A percentile compares a stretch with the other conserved stretches of the same genome.
These are phyloP conservation scores for Phalacrocorax aristotelis DNA, from an alignment of 2,113 vertebrate genomes.

Conservation along the genomic window DNA sequence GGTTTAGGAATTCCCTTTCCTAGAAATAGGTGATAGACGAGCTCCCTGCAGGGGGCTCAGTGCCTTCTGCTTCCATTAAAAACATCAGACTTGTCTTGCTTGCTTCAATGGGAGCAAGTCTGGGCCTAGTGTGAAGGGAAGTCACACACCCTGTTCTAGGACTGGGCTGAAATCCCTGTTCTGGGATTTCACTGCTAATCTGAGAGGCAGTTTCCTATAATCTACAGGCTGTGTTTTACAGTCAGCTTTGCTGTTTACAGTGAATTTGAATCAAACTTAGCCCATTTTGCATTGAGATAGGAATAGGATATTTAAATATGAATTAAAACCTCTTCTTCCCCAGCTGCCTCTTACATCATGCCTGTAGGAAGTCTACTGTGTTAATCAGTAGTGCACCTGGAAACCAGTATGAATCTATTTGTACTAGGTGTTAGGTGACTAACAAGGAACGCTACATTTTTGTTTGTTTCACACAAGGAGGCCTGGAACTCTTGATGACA, in stretches of 20 bases:
- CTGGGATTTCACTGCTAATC: not conserved
- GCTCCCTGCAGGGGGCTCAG: not conserved
- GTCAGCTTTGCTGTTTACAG: not conserved
- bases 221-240: not conserved
- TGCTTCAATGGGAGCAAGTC: not conserved
- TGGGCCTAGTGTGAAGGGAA: not conserved
- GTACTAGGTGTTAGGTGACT: not conserved
- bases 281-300: not conserved
- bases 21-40: not conserved
- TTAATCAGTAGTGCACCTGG: not conserved
- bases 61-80: not conserved
- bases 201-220: not conserved
- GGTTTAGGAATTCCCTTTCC: not conserved
- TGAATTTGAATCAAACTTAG: not conserved
- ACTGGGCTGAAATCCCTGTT: not conserved
- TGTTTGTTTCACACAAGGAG: not conserved
- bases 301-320: not conserved
- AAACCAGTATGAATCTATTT: not conserved
- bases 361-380: not conserved
- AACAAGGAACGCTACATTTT: not conserved
- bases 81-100: not conserved
- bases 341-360: not conserved
- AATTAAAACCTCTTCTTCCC: not conserved
- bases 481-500: not conserved
- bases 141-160: not conserved